Conservation (phyloP, 2,113 vertebrate species). For the Patagioenas fasciata region DNA sequence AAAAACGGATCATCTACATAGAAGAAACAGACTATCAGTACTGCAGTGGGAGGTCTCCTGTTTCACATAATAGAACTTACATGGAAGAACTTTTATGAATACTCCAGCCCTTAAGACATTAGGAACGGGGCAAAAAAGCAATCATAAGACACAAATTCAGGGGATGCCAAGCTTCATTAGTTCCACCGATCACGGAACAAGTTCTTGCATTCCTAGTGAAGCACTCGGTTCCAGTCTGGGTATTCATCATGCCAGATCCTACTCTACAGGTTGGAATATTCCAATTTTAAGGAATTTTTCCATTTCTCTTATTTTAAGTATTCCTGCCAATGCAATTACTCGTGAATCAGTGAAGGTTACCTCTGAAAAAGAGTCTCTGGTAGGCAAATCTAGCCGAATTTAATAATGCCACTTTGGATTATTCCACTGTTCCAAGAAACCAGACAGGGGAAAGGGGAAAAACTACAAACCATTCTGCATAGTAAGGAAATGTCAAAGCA, state of each 20-base stretch:
- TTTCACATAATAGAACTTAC: neutral
- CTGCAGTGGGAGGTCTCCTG: neutral
- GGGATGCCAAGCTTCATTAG: neutral
- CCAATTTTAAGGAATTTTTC: constrained; percentile 15
- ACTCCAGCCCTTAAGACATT: neutral
- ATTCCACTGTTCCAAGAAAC: neutral
- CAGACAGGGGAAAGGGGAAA: neutral
- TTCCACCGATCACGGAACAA: neutral
- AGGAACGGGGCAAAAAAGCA: neutral
- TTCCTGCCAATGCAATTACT: neutral
- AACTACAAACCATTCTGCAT: neutral
- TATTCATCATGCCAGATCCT: neutral
- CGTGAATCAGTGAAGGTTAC: neutral
- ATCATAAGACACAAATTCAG: neutral
- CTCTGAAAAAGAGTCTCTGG: neutral
- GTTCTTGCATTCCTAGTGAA: neutral
- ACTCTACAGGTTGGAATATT: neutral
- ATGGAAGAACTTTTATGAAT: neutral
- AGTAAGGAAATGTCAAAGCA: neutral
- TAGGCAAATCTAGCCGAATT: neutral
- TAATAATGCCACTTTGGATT: neutral
- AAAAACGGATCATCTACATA: neutral
- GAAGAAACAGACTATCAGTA: neutral
- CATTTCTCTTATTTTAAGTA: neutral
- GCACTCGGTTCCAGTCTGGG: neutral